A percentile compares a stretch with the other conserved stretches of the same genome.
phyloP scores from a whole-genome alignment of 2,797 vertebrate genomes.

The Sebastes diploproa region DNA sequence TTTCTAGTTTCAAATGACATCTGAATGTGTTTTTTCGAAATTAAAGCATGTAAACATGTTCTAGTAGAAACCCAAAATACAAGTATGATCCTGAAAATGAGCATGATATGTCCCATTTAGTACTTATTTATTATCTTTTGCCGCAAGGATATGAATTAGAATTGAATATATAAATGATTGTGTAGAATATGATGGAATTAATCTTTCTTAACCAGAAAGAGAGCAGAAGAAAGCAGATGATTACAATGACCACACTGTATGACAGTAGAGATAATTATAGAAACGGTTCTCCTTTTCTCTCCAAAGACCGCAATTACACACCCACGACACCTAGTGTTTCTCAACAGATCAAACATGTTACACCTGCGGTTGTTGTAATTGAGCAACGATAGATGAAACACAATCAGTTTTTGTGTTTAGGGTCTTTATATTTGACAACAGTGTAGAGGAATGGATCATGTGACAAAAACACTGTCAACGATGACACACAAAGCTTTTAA shows the following conservation, averaged over 20 bases:
- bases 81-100: too few species aligned
- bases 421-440: background rate
- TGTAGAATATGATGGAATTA: background rate
- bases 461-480: background rate
- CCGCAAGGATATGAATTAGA: background rate
- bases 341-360: background rate
- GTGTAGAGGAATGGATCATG: background rate
- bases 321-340: background rate
- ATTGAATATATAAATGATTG: background rate
- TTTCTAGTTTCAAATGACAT: too few species aligned
- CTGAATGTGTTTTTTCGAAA: too few species aligned
- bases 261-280: background rate
- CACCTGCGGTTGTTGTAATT: background rate
- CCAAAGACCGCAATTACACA: background rate
- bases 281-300: background rate
- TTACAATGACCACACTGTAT: background rate
- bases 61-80: too few species aligned
- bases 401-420: background rate
- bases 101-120: background rate
- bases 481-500: background rate
- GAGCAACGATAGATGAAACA: background rate
- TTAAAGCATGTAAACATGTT: too few species aligned
- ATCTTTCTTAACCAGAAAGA: background rate
- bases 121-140: background rate
- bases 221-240: background rate